Evolutionary conservation across 2,888 invertebrate genomes (phyloP).

Genomic region (Temnothorax unifasciatus): DNA sequence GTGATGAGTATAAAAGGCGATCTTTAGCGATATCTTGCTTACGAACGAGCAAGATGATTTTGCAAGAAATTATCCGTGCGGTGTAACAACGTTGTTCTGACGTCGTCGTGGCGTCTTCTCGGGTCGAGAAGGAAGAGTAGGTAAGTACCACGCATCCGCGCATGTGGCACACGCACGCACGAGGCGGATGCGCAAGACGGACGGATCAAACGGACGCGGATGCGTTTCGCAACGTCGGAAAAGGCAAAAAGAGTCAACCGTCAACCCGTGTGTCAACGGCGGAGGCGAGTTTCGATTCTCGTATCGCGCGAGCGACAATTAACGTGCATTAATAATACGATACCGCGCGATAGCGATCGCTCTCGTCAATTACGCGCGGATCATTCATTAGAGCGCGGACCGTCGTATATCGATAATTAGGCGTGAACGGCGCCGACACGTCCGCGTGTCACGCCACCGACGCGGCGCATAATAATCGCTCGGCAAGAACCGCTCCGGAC

Average conservation of each 20-base stretch:
- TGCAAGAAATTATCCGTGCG: conserved; percentile 67
- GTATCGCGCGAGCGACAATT: not conserved
- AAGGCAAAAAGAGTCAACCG: not conserved
- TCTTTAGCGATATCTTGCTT: not conserved
- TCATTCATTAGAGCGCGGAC: conserved; percentile 15
- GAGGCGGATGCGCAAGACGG: not conserved
- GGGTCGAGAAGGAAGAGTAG: conserved; percentile 66
- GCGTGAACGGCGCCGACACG: conserved; percentile 3
- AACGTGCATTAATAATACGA: conserved; percentile 32
- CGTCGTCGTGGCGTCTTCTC: conserved; percentile 35
- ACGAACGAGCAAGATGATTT: conserved; percentile 35
- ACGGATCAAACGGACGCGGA: not conserved
- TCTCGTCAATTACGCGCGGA: conserved; percentile 6
- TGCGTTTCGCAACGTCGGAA: conserved; percentile 19
- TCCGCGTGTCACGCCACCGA: not conserved
- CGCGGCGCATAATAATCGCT: conserved; percentile 11
- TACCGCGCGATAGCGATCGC: conserved; percentile 24
- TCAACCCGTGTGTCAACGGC: not conserved
- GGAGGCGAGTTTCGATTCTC: conserved; percentile 18
- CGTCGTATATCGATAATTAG: conserved; percentile 33
- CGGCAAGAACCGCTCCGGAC: conserved; percentile 7
- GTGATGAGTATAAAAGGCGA: not conserved
- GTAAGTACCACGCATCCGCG: conserved; percentile 49
- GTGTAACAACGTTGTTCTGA: conserved; percentile 63
- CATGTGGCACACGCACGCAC: not conserved